Evolutionary conservation across 1,140 invertebrate species (phyloP), one percentile per base, ranked within the genome.

Genomic region (Drosophila rhopaloa): DNA sequence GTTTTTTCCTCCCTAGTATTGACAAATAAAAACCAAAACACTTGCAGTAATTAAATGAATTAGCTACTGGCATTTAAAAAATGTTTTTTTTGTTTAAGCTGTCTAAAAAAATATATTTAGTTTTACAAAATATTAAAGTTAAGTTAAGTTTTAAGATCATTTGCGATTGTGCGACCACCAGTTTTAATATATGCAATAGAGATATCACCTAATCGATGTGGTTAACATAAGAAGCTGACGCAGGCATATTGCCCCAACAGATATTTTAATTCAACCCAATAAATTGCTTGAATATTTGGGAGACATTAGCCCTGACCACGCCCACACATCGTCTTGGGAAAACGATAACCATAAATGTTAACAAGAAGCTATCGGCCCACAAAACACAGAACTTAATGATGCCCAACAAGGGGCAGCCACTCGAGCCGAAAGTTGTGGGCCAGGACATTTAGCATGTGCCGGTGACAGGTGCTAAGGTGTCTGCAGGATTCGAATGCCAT

Each of bases 331-430:
- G 50, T 55, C 62, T 27, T 50, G 68, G 38, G 48, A 66, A 88
- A 73, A 74, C 84, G 80, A 88, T 89, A 89, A 62, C 73, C 83
- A 88, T 88, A 88, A 88, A 88, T 88, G 84, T 88, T 83, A 89
- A 88, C 83, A 89, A 77, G 84, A 59, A 71, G 76, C 61, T 65
- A 54, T 37, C 37, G 65, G 51, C 43, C 72, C 56, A 60, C 74
- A 77, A 57, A 58, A 53, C 74, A 70, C 72, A 77, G 71, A 60
- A 86, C 83, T 88, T 86, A 86, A 86, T 86, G 83, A 88, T 83
- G 83, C 76, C 76, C 79, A 79, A 79, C 71, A 66, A 79, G 70
- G 61, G 65, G 58, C 24, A 75, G 46, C n/a, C 47, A 63, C 35
- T 66, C 63, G 63, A 63, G 58, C 27, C 35, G 38, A 47, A 48